These are phyloP conservation scores for Drosophila rufa DNA, from an alignment of 1,140 invertebrate genomes.

Conservation along the genomic window DNA sequence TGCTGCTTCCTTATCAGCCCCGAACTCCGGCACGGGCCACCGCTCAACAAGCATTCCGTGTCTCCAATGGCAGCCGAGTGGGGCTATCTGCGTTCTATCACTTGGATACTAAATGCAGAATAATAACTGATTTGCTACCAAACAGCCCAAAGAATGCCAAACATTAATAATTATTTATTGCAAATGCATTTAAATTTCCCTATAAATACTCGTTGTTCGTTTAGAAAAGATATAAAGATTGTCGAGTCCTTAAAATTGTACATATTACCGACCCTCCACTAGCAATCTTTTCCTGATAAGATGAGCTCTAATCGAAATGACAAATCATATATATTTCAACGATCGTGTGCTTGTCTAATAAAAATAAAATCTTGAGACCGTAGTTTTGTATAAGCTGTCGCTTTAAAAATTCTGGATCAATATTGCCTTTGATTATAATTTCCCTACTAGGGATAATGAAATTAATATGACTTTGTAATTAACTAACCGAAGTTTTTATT, in stretches of 20 bases:
- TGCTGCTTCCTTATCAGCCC: constrained; percentile 34
- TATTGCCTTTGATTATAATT: not conserved
- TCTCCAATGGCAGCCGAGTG: constrained; percentile 38
- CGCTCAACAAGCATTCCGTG: constrained; percentile 13
- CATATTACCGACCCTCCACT: too few species aligned
- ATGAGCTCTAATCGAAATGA: not conserved
- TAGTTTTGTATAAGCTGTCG: too few species aligned
- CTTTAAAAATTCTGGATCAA: too few species aligned
- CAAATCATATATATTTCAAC: not conserved
- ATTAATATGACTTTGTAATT: not conserved
- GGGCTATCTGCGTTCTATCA: constrained; percentile 33
- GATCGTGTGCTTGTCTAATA: not conserved
- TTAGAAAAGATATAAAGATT: not conserved
- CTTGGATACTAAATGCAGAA: constrained; percentile 17
- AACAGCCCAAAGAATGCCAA: constrained; percentile 7
- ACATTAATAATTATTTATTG: not conserved
- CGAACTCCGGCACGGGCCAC: constrained; percentile 17
- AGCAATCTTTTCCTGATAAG: not conserved
- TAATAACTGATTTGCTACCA: constrained; percentile 5
- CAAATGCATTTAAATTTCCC: not conserved
- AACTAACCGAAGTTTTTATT: not conserved
- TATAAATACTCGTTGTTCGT: not conserved
- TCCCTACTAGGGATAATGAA: not conserved
- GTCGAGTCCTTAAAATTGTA: not conserved
- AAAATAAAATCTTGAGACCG: not conserved